Evolutionary conservation across 2,797 vertebrate species (phyloP).

Genomic region (Ptychobarbus kaznakovi): DNA sequence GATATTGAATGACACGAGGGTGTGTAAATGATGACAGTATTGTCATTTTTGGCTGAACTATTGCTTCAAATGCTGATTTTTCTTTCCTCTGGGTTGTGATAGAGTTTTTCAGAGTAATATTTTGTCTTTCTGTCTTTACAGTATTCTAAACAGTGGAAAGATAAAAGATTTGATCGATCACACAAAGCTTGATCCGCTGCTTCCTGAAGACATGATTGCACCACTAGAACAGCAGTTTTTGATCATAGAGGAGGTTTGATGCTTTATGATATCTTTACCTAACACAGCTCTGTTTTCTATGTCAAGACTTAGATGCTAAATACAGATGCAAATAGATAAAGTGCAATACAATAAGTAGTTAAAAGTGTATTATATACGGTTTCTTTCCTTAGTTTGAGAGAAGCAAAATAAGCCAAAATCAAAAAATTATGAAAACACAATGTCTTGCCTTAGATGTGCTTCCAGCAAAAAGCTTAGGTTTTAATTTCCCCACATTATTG

Average conservation of each 20-base stretch:
- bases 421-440: too few relatives aligned
- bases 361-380: too few relatives aligned
- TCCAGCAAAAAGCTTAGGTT: background rate
- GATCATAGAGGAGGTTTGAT: slow-evolving; percentile 75
- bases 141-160: slow-evolving; percentile 77
- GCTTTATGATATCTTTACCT: background rate
- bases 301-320: background rate
- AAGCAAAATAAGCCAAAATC: too few relatives aligned
- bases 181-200: slow-evolving; percentile 78
- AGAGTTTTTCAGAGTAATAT: background rate
- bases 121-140: slow-evolving; percentile 64
- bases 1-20: too few relatives aligned
- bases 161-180: slow-evolving; percentile 74
- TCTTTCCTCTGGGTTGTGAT: background rate
- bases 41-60: background rate
- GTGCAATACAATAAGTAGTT: too few relatives aligned
- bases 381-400: too few relatives aligned
- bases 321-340: too few relatives aligned
- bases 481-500: background rate
- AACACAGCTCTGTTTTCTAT: background rate
- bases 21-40: background rate
- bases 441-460: too few relatives aligned
- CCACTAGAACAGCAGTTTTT: slow-evolving; percentile 82
- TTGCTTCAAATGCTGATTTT: background rate
- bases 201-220: slow-evolving; percentile 72